Evolutionary conservation across 2,113 vertebrate species (phyloP).

Genomic region (Elephas maximus): DNA sequence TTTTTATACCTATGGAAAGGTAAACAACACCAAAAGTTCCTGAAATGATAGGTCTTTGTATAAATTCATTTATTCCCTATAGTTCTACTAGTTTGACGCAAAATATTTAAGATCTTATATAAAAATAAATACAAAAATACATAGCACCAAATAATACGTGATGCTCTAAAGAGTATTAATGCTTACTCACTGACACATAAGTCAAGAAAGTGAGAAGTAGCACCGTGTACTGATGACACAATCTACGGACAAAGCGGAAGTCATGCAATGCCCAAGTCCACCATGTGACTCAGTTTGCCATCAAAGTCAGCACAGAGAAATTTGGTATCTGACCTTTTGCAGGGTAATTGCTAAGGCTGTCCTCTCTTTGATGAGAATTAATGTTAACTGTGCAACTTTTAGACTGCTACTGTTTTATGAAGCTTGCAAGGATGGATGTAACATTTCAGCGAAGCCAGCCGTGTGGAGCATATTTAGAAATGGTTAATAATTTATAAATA

Average conservation of each 20-base stretch:
- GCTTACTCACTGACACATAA: background rate
- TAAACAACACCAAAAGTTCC: background rate
- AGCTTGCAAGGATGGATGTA: conserved; percentile 50
- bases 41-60: background rate
- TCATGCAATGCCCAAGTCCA: background rate
- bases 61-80: background rate
- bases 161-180: background rate
- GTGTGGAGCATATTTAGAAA: conserved; percentile 80
- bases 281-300: conserved; percentile 33
- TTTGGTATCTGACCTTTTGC: conserved; percentile 74
- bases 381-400: conserved; percentile 76
- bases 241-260: background rate
- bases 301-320: conserved; percentile 48
- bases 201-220: background rate
- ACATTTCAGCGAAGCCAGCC: conserved; percentile 23
- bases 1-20: background rate
- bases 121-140: background rate
- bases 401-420: conserved; percentile 63
- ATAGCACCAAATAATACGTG: background rate
- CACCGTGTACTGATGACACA: background rate
- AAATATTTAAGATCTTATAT: background rate
- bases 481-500: conserved; percentile 85
- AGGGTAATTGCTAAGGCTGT: conserved; percentile 51
- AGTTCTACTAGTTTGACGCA: background rate
- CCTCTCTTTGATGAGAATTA: conserved; percentile 74